Conservation (phyloP, 2,113 vertebrate genomes). For the Pelecanus crispus region DNA sequence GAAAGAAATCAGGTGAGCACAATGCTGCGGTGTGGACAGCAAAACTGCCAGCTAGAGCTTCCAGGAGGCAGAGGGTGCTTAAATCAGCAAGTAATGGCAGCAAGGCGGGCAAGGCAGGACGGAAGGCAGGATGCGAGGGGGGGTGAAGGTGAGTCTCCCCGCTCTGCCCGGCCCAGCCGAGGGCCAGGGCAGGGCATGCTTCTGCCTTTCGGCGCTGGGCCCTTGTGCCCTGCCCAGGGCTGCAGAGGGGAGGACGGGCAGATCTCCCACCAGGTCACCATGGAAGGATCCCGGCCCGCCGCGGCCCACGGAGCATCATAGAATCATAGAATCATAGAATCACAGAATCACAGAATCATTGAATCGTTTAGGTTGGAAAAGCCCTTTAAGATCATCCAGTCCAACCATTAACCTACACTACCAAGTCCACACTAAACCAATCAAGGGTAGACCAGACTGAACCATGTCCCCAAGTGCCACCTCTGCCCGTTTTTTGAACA, state of each 20-base stretch:
- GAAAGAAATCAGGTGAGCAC: background rate
- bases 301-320: background rate
- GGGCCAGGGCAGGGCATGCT: background rate
- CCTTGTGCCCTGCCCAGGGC: background rate
- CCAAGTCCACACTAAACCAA: too few species aligned
- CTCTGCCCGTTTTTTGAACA: too few species aligned
- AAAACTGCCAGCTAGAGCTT: background rate
- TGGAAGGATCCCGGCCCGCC: too few species aligned
- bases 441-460: too few species aligned
- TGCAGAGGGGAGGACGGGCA: background rate
- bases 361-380: too few species aligned
- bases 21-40: rapidly evolving
- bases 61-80: background rate
- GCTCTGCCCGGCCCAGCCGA: background rate
- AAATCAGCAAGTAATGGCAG: background rate
- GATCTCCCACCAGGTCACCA: background rate
- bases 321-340: too few species aligned
- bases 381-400: too few species aligned
- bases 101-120: background rate
- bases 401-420: too few species aligned
- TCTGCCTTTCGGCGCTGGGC: background rate
- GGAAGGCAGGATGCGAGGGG: background rate
- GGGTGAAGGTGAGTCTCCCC: background rate
- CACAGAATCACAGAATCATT: too few species aligned
- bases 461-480: too few species aligned